Evolutionary conservation across 2,797 vertebrate genomes (phyloP).

Genomic region (Discoglossus pictus): DNA sequence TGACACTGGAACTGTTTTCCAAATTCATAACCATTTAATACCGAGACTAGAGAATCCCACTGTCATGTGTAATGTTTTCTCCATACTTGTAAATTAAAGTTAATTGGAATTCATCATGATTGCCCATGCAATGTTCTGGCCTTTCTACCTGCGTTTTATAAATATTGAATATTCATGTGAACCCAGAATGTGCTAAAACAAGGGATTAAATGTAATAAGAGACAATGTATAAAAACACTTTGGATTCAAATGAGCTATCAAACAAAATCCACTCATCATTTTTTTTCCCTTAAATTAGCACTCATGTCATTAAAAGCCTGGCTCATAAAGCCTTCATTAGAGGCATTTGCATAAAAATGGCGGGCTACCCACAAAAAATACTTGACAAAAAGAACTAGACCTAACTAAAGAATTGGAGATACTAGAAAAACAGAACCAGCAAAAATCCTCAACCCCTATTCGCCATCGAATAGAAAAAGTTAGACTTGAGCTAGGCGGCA

Average conservation of each 20-base stretch:
- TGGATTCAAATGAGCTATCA: neutral
- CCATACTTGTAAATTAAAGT: conserved; percentile 44
- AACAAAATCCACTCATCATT: too few relatives aligned
- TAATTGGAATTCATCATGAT: conserved; percentile 47
- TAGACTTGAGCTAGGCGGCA: too few relatives aligned
- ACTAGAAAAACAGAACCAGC: too few relatives aligned
- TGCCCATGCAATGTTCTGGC: conserved; percentile 17
- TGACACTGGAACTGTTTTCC: conserved; percentile 23
- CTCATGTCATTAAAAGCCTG: too few relatives aligned
- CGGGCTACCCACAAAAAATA: too few relatives aligned
- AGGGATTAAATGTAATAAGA: neutral
- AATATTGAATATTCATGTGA: conserved; percentile 25
- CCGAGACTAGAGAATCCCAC: conserved; percentile 36
- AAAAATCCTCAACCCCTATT: too few relatives aligned
- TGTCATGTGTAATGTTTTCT: conserved; percentile 47
- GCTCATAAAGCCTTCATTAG: too few relatives aligned
- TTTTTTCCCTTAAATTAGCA: too few relatives aligned
- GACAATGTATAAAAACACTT: neutral
- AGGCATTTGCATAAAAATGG: too few relatives aligned
- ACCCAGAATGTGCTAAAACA: neutral
- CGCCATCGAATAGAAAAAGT: too few relatives aligned
- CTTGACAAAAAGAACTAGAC: too few relatives aligned
- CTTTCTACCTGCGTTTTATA: conserved; percentile 22
- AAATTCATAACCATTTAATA: conserved; percentile 25
- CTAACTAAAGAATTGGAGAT: too few relatives aligned